A percentile compares a stretch with the other conserved stretches of the same genome.
phyloP scores from a whole-genome alignment of 2,797 vertebrate species.

The Rhynchotus rufescens region DNA sequence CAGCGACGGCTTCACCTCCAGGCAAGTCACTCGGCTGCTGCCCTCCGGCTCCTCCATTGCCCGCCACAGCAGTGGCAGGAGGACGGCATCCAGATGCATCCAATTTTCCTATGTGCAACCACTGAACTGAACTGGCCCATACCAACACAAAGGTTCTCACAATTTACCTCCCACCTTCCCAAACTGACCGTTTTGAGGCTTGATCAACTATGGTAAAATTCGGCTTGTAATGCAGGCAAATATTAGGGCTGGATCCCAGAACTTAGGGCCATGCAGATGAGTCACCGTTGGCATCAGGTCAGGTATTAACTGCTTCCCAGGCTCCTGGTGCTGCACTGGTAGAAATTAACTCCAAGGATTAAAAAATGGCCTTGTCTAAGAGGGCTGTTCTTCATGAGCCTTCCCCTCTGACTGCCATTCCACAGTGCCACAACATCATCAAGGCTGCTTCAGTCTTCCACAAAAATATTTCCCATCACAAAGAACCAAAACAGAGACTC shows the following conservation, averaged over 20 bases:
- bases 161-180: not conserved
- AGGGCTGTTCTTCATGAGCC: not conserved
- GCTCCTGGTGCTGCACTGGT: not conserved
- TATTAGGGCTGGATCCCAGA: not conserved
- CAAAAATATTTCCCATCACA: not conserved
- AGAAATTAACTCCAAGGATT: not conserved
- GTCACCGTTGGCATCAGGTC: not conserved
- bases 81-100: not conserved
- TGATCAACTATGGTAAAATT: not conserved
- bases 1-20: not conserved
- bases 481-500: not conserved
- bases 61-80: accelerated
- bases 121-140: not conserved
- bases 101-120: not conserved
- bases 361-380: not conserved
- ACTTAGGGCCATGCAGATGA: not conserved
- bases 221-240: not conserved
- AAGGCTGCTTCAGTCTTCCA: not conserved
- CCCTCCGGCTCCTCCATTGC: not conserved
- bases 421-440: not conserved
- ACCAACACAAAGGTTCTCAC: not conserved
- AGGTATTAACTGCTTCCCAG: not conserved
- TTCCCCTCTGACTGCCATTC: not conserved
- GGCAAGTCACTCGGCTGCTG: not conserved
- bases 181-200: not conserved